phyloP scores from a whole-genome alignment of 2,888 invertebrate genomes.

The Acrocera orbiculus region DNA sequence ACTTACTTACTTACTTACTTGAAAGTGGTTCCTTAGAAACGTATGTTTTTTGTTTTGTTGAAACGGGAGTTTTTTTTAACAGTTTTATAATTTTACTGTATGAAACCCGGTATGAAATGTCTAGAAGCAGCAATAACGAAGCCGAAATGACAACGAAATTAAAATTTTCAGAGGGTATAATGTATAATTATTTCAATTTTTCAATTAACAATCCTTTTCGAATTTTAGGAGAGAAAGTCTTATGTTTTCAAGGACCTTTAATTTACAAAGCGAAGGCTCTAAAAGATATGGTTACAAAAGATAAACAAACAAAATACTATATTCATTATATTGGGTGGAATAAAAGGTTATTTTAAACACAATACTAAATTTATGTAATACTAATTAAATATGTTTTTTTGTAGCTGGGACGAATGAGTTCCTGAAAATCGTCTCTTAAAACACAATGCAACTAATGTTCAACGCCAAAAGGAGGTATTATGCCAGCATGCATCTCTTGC shows the following conservation, averaged over 20 bases:
- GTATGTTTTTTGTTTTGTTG: too few relatives aligned
- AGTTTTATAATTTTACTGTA: too few relatives aligned
- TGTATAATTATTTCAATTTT: too few relatives aligned
- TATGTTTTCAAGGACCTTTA: constrained; percentile 90
- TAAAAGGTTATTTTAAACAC: constrained; percentile 85
- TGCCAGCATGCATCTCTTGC: constrained; percentile 61
- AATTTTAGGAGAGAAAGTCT: constrained; percentile 63
- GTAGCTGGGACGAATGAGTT: constrained; percentile 82
- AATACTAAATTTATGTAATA: too few relatives aligned
- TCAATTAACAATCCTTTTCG: not conserved
- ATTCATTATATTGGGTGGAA: constrained; percentile 98
- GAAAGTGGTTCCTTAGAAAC: too few relatives aligned
- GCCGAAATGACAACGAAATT: constrained; percentile 53
- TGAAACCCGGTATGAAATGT: too few relatives aligned
- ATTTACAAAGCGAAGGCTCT: constrained; percentile 95
- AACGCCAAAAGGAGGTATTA: constrained; percentile 71
- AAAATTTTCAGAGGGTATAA: constrained; percentile 54
- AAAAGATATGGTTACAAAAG: constrained; percentile 62
- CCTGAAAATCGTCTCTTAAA: constrained; percentile 79
- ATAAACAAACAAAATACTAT: constrained; percentile 75
- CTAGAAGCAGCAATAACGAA: too few relatives aligned
- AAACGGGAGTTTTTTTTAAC: too few relatives aligned
- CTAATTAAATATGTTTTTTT: too few relatives aligned
- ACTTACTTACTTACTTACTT: too few relatives aligned
- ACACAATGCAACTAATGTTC: constrained; percentile 75